These are phyloP conservation scores for Pantala flavescens DNA, from an alignment of 1,140 invertebrate species.

Conservation along the genomic window DNA sequence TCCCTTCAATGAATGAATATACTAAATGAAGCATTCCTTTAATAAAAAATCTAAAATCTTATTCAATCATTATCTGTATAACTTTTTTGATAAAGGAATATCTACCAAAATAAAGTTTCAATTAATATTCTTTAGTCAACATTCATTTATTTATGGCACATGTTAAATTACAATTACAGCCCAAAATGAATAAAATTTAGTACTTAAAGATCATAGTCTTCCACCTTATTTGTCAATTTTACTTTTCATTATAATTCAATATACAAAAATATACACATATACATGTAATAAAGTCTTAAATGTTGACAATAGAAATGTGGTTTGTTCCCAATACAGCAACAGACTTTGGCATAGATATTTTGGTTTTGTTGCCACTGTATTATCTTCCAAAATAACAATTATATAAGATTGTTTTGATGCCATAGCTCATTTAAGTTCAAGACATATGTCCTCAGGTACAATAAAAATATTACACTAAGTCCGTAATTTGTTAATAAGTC, in stretches of 20 bases:
- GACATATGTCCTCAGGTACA: not conserved
- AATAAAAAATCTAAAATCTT: too few species aligned
- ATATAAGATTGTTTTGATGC: not conserved
- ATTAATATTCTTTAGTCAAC: not conserved
- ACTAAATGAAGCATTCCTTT: too few species aligned
- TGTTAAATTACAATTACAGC: not conserved
- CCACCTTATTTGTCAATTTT: not conserved
- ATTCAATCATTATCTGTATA: too few species aligned
- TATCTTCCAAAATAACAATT: not conserved
- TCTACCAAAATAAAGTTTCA: too few species aligned
- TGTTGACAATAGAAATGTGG: not conserved
- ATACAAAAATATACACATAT: not conserved
- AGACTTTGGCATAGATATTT: too few species aligned
- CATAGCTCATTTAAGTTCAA: not conserved
- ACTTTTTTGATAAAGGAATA: too few species aligned
- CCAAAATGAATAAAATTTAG: not conserved
- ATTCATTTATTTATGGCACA: conserved; percentile 1
- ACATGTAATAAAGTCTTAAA: not conserved
- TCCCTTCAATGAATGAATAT: too few species aligned
- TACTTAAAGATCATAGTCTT: not conserved
- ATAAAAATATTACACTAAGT: too few species aligned
- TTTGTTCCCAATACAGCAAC: too few species aligned
- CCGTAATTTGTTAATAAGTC: too few species aligned
- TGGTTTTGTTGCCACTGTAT: too few species aligned
- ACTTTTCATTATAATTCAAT: not conserved